Evolutionary conservation across 2,888 invertebrate genomes (phyloP), one percentile per base, ranked within the genome.

Genomic region (Ptychoptera contaminata): DNA sequence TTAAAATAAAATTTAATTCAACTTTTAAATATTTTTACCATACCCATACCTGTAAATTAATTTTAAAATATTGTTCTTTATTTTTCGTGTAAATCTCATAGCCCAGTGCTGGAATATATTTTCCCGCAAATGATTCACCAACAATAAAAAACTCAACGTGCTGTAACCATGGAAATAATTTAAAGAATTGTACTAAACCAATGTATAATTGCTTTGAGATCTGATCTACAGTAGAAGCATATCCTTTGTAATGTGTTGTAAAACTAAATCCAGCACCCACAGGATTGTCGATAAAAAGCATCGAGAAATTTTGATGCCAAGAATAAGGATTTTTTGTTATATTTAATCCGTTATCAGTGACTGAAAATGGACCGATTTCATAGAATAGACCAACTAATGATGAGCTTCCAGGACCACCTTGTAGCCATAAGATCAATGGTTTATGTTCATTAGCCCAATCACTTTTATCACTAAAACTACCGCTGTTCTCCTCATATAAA

Each of bases 251-350:
- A 46, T 70, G 67, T 10, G 72, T 68, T 0, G 79, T 78, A 54
- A 76, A 79, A 55, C 78, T 79, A 60, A 74, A 79, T 1, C 79
- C 74, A 11, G 76, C 73, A 2, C 77, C 76, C 6, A 77, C 78
- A 1, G 79, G 79, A 55, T 77, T 79, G 56, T 79, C 79, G 47
- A 79, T 74, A 59, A 76, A 79, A 16, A 79, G 56, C 52, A 79
- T 59, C 7, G 75, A 74, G 55, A 74, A 76, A 49, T 74, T 73
- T 49, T 68, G 71, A 49, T 73, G 74, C 79, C 78, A 79, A 0
- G 76, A 72, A 52, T 71, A 59, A 39, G 67, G 65, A 43, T 70
- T 69, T 58, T 69, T 72, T 72, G 56, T 8, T 59, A 58, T 39
- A 36, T 46, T 46, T 43, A 37, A 45, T 66, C 64, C 50, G 63